Evolutionary conservation across 2,888 invertebrate species (phyloP).

Genomic region (Lumbricus terrestris): DNA sequence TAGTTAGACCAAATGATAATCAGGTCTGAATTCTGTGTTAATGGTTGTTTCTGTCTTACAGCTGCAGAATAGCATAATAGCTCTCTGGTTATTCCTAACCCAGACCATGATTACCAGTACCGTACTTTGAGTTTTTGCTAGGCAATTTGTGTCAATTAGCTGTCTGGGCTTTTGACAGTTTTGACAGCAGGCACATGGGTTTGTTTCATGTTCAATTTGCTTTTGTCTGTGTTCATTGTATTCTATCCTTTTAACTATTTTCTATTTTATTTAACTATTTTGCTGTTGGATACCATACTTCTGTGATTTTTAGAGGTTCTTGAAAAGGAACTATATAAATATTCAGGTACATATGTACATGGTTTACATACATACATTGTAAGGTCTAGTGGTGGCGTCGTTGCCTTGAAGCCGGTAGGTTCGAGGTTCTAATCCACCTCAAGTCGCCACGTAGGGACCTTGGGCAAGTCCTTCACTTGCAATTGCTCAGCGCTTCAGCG

Average conservation of each 20-base stretch:
- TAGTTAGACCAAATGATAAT: background rate
- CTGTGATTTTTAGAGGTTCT: background rate
- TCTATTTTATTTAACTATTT: too few species aligned
- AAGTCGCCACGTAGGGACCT: too few species aligned
- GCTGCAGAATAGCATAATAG: background rate
- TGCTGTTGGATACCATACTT: background rate
- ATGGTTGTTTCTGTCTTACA: background rate
- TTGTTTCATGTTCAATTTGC: background rate
- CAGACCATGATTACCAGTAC: background rate
- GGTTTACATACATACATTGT: too few species aligned
- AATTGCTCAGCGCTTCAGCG: too few species aligned
- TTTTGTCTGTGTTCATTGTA: background rate
- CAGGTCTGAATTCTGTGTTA: background rate
- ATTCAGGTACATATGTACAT: background rate
- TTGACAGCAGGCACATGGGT: background rate
- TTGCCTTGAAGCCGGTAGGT: too few species aligned
- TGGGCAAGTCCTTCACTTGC: too few species aligned
- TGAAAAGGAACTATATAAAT: slow-evolving; percentile 10
- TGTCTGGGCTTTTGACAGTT: background rate
- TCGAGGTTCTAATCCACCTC: too few species aligned
- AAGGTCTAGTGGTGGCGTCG: too few species aligned
- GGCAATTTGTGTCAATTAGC: background rate
- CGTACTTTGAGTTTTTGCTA: background rate
- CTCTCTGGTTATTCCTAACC: background rate
- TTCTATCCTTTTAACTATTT: background rate